phyloP scores from a whole-genome alignment of 2,888 invertebrate species.

The Ochropleura plecta region DNA sequence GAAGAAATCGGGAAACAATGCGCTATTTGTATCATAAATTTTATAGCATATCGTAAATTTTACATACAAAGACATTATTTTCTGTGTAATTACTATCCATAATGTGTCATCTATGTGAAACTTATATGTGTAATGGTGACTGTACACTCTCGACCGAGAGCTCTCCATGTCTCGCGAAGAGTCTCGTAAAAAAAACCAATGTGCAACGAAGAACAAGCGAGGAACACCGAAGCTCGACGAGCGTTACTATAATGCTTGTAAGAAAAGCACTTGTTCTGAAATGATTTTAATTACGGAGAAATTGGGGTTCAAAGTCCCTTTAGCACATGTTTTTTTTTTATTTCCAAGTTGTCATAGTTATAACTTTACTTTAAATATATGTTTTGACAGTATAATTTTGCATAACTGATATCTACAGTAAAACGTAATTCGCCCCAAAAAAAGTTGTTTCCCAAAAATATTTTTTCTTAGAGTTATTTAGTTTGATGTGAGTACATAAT shows the following conservation, averaged over 20 bases:
- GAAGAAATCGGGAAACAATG: conserved; percentile 87
- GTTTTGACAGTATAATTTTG: no score
- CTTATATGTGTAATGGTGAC: conserved; percentile 33
- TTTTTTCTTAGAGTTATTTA: no score
- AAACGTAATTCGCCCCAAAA: no score
- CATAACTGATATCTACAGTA: no score
- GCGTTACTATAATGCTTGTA: not conserved
- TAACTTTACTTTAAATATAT: no score
- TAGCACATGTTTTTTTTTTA: no score
- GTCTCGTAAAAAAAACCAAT: not conserved
- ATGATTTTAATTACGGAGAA: no score
- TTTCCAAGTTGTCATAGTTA: no score
- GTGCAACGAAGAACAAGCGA: not conserved
- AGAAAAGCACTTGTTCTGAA: no score
- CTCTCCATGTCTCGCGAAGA: not conserved
- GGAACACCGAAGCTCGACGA: not conserved
- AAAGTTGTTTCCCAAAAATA: no score
- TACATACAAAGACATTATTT: conserved; percentile 60
- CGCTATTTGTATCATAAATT: conserved; percentile 87
- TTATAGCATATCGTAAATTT: conserved; percentile 82
- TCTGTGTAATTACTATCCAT: conserved; percentile 58
- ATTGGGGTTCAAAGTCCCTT: no score
- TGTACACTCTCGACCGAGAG: conserved; percentile 1
- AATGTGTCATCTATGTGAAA: conserved; percentile 57
- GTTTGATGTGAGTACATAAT: no score